Conservation (phyloP, 2,888 invertebrate genomes). For the Portevinia maculata region DNA sequence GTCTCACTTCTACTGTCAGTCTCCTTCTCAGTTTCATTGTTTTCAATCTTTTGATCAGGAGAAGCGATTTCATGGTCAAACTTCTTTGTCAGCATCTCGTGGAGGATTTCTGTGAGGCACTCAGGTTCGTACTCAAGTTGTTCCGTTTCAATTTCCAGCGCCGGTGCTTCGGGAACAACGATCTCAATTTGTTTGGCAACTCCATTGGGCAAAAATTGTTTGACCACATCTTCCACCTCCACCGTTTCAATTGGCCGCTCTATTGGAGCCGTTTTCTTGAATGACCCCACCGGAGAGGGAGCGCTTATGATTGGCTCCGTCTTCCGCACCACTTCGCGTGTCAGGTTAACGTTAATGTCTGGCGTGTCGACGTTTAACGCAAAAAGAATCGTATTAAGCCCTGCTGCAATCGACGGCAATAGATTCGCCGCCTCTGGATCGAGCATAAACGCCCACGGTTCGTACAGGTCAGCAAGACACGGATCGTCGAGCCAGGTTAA, state of each 20-base stretch:
- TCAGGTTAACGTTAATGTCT: conserved; percentile 86
- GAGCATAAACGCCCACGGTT: conserved; percentile 92
- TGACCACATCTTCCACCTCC: conserved; percentile 48
- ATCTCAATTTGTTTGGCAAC: conserved; percentile 77
- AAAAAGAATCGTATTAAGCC: conserved; percentile 94
- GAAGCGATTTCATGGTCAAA: conserved; percentile 49
- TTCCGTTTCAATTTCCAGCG: conserved; percentile 64
- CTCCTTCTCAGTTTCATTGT: conserved; percentile 31
- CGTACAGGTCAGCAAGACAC: conserved; percentile 88
- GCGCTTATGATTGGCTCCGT: conserved; percentile 89
- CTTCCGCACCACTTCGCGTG: conserved; percentile 78
- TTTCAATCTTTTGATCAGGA: conserved; percentile 13
- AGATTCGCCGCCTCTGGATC: conserved; percentile 91
- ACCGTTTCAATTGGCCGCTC: conserved; percentile 80
- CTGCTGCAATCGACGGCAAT: conserved; percentile 93
- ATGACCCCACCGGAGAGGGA: conserved; percentile 85
- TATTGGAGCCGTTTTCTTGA: conserved; percentile 76
- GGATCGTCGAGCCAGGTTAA: conserved; percentile 89
- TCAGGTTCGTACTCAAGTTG: conserved; percentile 60
- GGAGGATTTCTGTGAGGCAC: conserved; percentile 44
- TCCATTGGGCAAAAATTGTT: conserved; percentile 27
- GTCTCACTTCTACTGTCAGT: conserved; percentile 79
- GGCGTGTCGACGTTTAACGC: conserved; percentile 95
- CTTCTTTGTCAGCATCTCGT: conserved; percentile 47
- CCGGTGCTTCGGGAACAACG: conserved; percentile 30